Conservation (phyloP, 2,888 invertebrate genomes). For the Ennomos fuscantarius region DNA sequence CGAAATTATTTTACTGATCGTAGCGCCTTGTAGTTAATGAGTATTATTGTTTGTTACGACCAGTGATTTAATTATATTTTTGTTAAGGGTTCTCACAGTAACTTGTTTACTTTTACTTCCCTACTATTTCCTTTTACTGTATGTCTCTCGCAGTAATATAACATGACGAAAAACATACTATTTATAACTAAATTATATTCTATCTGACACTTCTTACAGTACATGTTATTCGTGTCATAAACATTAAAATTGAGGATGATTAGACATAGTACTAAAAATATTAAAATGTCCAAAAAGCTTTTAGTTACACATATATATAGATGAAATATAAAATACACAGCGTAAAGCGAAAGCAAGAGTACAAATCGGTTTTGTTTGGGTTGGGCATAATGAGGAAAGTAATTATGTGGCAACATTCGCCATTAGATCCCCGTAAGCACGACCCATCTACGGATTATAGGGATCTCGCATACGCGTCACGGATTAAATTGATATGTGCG, state of each 20-base stretch:
- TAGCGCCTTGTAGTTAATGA: not conserved
- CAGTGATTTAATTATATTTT: not conserved
- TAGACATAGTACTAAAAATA: no score
- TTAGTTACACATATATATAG: no score
- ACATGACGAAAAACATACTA: no score
- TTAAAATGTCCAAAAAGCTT: no score
- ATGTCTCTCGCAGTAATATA: no score
- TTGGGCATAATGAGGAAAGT: constrained; percentile 66
- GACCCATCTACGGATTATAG: constrained; percentile 72
- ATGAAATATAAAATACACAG: no score
- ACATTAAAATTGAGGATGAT: no score
- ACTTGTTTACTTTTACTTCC: not conserved
- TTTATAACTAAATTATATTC: no score
- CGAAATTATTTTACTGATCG: constrained; percentile 6
- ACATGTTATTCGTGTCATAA: no score
- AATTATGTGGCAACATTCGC: constrained; percentile 79
- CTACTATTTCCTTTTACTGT: no score
- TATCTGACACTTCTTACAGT: no score
- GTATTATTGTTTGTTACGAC: constrained; percentile 5
- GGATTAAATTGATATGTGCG: constrained; percentile 82
- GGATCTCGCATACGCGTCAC: constrained; percentile 69
- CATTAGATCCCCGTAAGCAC: constrained; percentile 66
- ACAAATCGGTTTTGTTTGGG: constrained; percentile 47
- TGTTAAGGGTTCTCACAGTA: not conserved
- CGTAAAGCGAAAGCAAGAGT: constrained; percentile 40